Conservation (phyloP, 2,113 vertebrate genomes). For the Zapornia atra region DNA sequence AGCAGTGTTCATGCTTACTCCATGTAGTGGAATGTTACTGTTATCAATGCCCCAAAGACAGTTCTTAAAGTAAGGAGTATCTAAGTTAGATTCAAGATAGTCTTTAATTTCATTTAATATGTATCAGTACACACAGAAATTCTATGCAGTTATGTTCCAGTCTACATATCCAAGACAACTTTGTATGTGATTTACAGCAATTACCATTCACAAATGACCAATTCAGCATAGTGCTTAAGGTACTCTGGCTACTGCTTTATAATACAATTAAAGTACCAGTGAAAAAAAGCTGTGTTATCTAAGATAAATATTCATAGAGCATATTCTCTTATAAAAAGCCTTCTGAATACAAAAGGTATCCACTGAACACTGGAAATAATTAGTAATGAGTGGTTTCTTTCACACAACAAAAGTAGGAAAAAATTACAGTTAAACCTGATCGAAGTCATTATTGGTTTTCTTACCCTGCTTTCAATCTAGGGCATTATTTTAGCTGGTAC, state of each 20-base stretch:
- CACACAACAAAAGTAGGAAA: background rate
- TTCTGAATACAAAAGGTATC: background rate
- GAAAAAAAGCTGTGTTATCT: background rate
- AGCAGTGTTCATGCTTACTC: background rate
- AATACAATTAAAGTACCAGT: background rate
- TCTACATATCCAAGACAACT: background rate
- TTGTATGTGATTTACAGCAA: background rate
- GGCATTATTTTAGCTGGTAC: background rate
- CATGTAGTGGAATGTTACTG: background rate
- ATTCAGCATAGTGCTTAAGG: background rate
- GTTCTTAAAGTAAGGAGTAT: background rate
- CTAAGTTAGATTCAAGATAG: background rate
- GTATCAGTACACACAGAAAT: background rate
- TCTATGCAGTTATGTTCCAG: background rate
- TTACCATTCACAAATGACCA: background rate
- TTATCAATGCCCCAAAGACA: background rate
- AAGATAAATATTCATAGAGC: background rate
- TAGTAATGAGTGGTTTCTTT: background rate
- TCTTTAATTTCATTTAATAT: background rate
- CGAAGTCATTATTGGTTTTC: background rate
- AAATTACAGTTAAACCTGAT: background rate
- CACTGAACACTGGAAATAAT: background rate
- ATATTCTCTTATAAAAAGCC: background rate
- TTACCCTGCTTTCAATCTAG: rapidly evolving
- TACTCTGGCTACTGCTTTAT: background rate